These are phyloP conservation scores for Apostichopus parvimensis DNA, from an alignment of 35 echinoderm and acorn worm species.

Conservation along the genomic window DNA sequence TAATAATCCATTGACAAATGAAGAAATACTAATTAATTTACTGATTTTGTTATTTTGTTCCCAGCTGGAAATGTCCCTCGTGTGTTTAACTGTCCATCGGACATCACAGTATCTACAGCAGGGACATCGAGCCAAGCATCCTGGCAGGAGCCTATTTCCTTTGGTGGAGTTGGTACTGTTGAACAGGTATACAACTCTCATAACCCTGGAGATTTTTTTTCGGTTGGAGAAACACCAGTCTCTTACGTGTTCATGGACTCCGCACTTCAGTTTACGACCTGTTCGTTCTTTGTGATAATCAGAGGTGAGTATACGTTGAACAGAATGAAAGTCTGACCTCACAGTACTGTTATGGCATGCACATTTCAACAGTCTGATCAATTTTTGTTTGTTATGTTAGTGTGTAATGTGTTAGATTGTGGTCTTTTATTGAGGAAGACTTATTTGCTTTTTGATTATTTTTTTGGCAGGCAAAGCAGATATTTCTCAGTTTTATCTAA, in stretches of 20 bases:
- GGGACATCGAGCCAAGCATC: background rate
- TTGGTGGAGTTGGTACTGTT: slow-evolving; percentile 36
- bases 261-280: slow-evolving; percentile 41
- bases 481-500: too few species aligned
- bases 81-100: slow-evolving; percentile 31
- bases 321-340: background rate
- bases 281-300: slow-evolving; percentile 51
- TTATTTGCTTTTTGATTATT: too few species aligned
- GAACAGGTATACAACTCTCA: slow-evolving; percentile 27
- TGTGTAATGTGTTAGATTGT: background rate
- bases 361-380: too few species aligned
- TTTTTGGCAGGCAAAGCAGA: too few species aligned
- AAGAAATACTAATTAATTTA: too few species aligned
- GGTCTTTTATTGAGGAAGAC: background rate
- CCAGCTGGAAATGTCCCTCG: slow-evolving; percentile 18
- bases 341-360: background rate
- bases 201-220: slow-evolving; percentile 57
- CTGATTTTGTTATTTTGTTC: too few species aligned
- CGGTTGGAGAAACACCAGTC: slow-evolving; percentile 58
- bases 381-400: too few species aligned
- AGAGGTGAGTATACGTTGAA: slow-evolving; percentile 28
- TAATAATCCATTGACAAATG: too few species aligned
- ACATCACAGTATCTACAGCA: slow-evolving; percentile 1
- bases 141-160: background rate
- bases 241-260: slow-evolving; percentile 60